Evolutionary conservation across 2,797 vertebrate species (phyloP), one percentile per base, ranked within the genome.

Genomic region (Dipus sagitta): DNA sequence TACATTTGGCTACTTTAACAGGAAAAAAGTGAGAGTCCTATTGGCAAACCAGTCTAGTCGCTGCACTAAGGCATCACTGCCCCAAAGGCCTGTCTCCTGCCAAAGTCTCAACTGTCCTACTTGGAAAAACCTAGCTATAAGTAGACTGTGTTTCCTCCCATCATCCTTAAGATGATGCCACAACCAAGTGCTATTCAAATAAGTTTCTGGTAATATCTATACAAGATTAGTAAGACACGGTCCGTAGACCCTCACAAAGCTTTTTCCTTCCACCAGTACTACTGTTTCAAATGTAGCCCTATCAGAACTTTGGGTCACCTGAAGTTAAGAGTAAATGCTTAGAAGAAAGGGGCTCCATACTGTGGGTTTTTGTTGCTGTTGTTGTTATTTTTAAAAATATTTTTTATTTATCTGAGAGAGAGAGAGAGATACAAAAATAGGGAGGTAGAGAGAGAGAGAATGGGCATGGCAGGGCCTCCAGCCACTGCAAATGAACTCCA

Each of bases 111-210:
- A 94, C 75, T 96, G 67, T 95, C 86, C 76, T 30, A 52, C 28
- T 28, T 90, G 1, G 30, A 42, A 93, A 96, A 96, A 67, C 68
- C 0, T 65, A 91, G 75, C 96, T 58, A 0, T 58, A 93, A 96
- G 95, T 95, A 97, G 90, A 95, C 95, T 88, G 88, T 92, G n/a
- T 47, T 94, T 92, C 82, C 58, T 87, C 77, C 85, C 38, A 94
- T 62, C 94, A 97, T 95, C 88, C 60, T 81, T 93, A 86, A 54
- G 75, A 79, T 42, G 86, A 83, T 80, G 65, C 60, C 62, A 90
- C 72, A 70, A 76, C 23, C 3, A 10, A 72, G 60, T 92, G 13
- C 80, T 94, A 90, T 93, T 96, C 94, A 92, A 84, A 89, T 85
- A 81, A 96, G 81, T 54, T 32, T 91, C 77, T 93, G 18, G 42